Evolutionary conservation across 2,888 invertebrate genomes (phyloP).

Genomic region (Minunthozetes semirufus): DNA sequence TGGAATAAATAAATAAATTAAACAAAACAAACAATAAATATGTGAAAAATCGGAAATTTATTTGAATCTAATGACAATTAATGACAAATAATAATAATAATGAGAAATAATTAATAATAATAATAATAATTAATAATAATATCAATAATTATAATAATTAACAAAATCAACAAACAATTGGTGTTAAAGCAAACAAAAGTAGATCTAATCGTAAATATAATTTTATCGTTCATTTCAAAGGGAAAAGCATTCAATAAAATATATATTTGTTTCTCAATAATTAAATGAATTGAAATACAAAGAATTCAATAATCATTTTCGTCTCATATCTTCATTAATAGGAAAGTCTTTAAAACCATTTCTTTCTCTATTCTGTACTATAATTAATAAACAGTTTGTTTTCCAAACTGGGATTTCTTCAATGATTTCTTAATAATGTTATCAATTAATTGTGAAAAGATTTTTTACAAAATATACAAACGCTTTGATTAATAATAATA

Average conservation of each 20-base stretch:
- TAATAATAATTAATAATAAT: background rate
- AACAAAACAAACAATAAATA: too few relatives aligned
- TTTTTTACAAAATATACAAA: too few relatives aligned
- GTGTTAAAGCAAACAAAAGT: slow-evolving; percentile 8
- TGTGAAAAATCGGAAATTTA: too few relatives aligned
- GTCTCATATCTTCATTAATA: background rate
- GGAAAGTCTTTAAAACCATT: background rate
- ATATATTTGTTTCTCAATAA: background rate
- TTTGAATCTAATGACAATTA: too few relatives aligned
- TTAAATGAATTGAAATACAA: background rate
- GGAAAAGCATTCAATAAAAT: background rate
- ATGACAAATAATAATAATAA: too few relatives aligned
- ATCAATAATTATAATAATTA: background rate
- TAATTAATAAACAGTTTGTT: too few relatives aligned
- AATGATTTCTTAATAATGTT: too few relatives aligned
- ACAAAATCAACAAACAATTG: slow-evolving; percentile 10
- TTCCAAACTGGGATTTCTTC: too few relatives aligned
- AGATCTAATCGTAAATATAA: background rate
- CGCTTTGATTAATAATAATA: background rate
- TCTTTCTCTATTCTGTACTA: too few relatives aligned
- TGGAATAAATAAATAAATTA: too few relatives aligned
- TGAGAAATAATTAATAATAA: background rate
- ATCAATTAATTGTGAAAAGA: too few relatives aligned
- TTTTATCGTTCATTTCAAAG: too few relatives aligned
- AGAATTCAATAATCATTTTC: background rate